Percentiles rank a stretch among this genome's conserved stretches.
phyloP scores from a whole-genome alignment of 1,140 invertebrate species.

The Limonius californicus region DNA sequence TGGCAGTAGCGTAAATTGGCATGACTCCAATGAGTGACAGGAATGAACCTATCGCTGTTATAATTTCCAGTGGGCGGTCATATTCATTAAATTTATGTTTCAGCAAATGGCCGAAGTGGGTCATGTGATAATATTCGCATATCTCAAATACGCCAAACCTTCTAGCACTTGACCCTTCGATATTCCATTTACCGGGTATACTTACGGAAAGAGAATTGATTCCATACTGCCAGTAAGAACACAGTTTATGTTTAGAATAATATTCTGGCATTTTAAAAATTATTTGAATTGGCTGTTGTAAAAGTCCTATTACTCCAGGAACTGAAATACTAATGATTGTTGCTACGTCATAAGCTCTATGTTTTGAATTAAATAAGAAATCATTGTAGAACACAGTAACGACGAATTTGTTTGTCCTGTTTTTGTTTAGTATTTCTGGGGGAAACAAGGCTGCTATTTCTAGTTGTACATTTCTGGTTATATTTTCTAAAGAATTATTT shows the following conservation, averaged over 20 bases:
- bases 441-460: background rate
- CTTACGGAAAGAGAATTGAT: background rate
- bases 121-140: conserved; percentile 38
- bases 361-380: conserved; percentile 32
- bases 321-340: too few relatives aligned
- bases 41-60: conserved; percentile 58
- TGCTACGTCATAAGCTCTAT: too few relatives aligned
- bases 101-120: conserved; percentile 36
- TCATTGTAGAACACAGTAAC: conserved; percentile 27
- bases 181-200: conserved; percentile 30
- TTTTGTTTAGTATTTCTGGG: too few relatives aligned
- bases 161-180: too few relatives aligned
- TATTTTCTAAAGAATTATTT: background rate
- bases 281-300: too few relatives aligned
- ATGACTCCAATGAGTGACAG: conserved; percentile 56
- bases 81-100: background rate
- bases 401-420: conserved; percentile 7
- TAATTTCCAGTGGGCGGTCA: conserved; percentile 50
- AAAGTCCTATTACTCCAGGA: too few relatives aligned
- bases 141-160: too few relatives aligned
- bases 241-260: too few relatives aligned
- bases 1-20: conserved; percentile 56
- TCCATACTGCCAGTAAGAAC: conserved; percentile 35
- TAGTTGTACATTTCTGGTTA: background rate
- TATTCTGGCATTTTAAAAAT: too few relatives aligned